A percentile compares a stretch with the other conserved stretches of the same genome.
These are phyloP conservation scores for Amphiprion percula DNA, from an alignment of 2,113 vertebrate genomes.

Conservation along the genomic window DNA sequence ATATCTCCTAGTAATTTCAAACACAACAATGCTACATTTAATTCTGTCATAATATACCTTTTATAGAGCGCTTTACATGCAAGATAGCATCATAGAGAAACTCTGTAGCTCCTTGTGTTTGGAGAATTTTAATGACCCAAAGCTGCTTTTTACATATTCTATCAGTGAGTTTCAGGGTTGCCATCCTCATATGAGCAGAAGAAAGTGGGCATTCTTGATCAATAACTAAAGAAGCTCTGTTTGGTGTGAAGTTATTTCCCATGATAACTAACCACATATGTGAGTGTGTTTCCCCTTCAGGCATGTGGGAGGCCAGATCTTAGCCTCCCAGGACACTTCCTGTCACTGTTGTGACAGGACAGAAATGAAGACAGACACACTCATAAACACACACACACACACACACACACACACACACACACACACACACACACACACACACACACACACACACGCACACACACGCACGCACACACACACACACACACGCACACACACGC, in stretches of 20 bases:
- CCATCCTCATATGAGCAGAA: slow-evolving; percentile 7
- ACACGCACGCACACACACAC: not conserved
- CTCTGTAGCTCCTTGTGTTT: too few relatives aligned
- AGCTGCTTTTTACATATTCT: not conserved
- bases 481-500: slow-evolving; percentile 4
- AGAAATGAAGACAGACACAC: slow-evolving; percentile 37
- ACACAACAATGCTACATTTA: not conserved
- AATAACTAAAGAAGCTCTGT: slow-evolving; percentile 43
- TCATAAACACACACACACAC: not conserved
- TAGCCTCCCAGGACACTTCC: slow-evolving; percentile 30
- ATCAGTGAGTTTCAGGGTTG: not conserved
- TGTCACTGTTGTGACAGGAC: slow-evolving; percentile 41
- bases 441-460: not conserved
- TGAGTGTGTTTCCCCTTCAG: slow-evolving; percentile 35
- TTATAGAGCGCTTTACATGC: not conserved
- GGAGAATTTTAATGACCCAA: not conserved
- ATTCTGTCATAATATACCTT: not conserved
- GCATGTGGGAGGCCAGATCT: slow-evolving; percentile 46
- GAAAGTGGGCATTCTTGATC: slow-evolving; percentile 38
- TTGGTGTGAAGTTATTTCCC: slow-evolving; percentile 60
- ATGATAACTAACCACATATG: slow-evolving; percentile 24
- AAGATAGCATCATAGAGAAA: too few relatives aligned
- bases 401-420: not conserved
- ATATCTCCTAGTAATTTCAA: not conserved
- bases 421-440: not conserved